Evolutionary conservation across 2,797 vertebrate species (phyloP).

Genomic region (Thripadectes ignobilis): DNA sequence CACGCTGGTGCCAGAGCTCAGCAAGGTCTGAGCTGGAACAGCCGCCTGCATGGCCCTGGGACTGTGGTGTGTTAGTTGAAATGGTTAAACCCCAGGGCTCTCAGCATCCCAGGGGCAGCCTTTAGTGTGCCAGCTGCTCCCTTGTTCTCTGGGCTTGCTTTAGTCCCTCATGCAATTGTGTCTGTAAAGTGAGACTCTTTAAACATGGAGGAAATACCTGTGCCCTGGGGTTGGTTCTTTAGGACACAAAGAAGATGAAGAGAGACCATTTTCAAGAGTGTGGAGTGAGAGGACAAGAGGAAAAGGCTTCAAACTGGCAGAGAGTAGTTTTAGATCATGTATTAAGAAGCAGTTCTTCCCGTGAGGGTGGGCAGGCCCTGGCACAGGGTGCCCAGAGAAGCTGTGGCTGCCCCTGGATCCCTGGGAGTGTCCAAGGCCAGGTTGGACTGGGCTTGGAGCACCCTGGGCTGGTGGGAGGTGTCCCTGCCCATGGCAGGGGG

Average conservation of each 20-base stretch:
- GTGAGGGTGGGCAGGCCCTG: background rate
- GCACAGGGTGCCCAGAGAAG: background rate
- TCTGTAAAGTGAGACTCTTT: background rate
- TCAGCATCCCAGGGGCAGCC: background rate
- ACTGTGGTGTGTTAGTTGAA: background rate
- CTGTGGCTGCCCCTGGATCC: background rate
- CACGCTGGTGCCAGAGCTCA: background rate
- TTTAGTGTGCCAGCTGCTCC: background rate
- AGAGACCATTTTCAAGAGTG: background rate
- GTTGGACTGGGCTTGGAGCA: background rate
- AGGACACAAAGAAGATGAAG: background rate
- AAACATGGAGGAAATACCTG: background rate
- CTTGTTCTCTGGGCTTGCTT: background rate
- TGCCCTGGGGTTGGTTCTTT: background rate
- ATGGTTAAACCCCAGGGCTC: rapidly evolving
- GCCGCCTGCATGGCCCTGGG: background rate
- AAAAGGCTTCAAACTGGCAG: background rate
- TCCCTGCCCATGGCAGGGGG: background rate
- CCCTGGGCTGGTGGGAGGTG: too few relatives aligned
- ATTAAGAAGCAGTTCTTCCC: background rate
- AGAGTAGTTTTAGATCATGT: background rate
- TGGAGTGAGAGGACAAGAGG: too few relatives aligned
- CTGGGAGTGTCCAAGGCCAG: background rate
- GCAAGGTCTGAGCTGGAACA: background rate
- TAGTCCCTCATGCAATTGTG: background rate